A percentile compares a stretch with the other conserved stretches of the same genome.
phyloP scores from a whole-genome alignment of 2,888 invertebrate genomes.

The Diogma glabrata region DNA sequence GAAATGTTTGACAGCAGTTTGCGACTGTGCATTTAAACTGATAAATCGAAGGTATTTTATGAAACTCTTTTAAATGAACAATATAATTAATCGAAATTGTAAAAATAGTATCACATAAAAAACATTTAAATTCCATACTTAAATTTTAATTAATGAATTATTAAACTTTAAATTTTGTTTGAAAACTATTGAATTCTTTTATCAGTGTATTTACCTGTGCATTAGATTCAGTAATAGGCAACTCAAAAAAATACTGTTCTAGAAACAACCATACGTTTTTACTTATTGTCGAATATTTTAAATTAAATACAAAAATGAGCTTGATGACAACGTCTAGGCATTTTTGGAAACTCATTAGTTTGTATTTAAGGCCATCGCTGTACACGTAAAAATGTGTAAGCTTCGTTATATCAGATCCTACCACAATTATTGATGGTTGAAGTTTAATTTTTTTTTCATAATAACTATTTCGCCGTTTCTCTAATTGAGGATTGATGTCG shows the following conservation, averaged over 20 bases:
- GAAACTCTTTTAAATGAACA: too few relatives aligned
- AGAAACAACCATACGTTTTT: slow-evolving; percentile 2
- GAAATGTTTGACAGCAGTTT: neutral
- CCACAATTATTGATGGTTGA: neutral
- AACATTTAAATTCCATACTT: neutral
- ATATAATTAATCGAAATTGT: too few relatives aligned
- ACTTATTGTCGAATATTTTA: neutral
- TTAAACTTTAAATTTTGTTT: neutral
- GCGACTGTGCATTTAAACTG: neutral
- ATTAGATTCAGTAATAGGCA: neutral
- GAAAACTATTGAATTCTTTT: neutral
- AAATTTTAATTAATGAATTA: too few relatives aligned
- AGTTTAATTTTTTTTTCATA: neutral
- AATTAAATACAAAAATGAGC: neutral
- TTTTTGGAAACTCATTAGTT: neutral
- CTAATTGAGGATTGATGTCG: neutral
- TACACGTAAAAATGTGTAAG: neutral
- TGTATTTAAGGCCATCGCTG: neutral
- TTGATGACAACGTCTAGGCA: neutral
- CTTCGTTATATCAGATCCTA: neutral
- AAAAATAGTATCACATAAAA: too few relatives aligned
- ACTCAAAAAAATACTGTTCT: neutral
- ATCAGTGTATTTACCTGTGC: neutral
- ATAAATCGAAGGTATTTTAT: too few relatives aligned
- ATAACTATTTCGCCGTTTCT: neutral